These are phyloP conservation scores for Harpalus rufipes DNA, from an alignment of 2,888 invertebrate genomes.

Conservation along the genomic window DNA sequence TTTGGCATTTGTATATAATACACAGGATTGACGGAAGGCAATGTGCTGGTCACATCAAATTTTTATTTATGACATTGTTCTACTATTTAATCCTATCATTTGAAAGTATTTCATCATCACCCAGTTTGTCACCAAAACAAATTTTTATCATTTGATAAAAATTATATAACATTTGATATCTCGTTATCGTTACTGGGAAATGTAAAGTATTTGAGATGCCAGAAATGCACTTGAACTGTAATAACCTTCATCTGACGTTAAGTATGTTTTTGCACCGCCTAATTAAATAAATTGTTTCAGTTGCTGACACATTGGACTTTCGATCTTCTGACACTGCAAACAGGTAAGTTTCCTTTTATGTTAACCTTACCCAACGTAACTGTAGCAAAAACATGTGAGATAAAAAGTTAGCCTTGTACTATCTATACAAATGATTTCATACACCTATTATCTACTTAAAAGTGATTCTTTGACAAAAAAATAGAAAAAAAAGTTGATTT, in stretches of 20 bases:
- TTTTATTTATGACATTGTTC: too few relatives aligned
- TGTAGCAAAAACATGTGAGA: conserved; percentile 33
- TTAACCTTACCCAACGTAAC: conserved; percentile 44
- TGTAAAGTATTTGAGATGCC: not conserved
- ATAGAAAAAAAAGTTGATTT: conserved; percentile 12
- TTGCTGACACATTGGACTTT: conserved; percentile 50
- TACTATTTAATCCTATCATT: not conserved
- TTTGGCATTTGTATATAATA: too few relatives aligned
- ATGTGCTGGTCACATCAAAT: too few relatives aligned
- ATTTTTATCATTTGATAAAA: conserved; percentile 6
- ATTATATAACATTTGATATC: not conserved
- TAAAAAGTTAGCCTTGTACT: conserved; percentile 54
- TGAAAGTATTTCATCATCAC: not conserved
- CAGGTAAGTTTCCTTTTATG: conserved; percentile 57
- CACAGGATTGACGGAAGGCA: too few relatives aligned
- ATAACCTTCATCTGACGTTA: conserved; percentile 46
- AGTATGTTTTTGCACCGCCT: conserved; percentile 16
- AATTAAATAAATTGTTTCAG: conserved; percentile 60
- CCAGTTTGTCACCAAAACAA: not conserved
- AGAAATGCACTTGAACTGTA: conserved; percentile 45
- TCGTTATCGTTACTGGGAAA: not conserved
- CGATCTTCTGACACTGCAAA: conserved; percentile 25
- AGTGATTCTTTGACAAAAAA: conserved; percentile 22
- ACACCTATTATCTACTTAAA: conserved; percentile 38
- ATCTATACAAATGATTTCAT: conserved; percentile 62